phyloP scores from a whole-genome alignment of 2,888 invertebrate genomes.

The Nomada fabriciana region DNA sequence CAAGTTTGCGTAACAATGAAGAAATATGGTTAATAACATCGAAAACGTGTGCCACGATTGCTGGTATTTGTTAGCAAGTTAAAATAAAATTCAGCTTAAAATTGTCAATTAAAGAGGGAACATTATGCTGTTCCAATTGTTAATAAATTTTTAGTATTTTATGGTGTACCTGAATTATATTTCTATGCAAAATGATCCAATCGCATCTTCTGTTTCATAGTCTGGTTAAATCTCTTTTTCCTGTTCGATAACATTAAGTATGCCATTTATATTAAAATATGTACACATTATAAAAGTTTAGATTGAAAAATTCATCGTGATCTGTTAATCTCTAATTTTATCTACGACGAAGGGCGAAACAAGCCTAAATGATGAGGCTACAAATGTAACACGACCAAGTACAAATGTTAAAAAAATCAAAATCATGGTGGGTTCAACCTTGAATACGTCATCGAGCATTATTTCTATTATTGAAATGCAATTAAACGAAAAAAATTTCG shows the following conservation, averaged over 20 bases:
- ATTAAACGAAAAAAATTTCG: conserved; percentile 22
- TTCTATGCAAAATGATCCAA: too few species aligned
- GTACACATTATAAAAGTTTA: not conserved
- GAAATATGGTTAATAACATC: conserved; percentile 14
- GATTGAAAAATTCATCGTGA: not conserved
- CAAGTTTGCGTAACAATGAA: not conserved
- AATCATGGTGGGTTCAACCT: conserved; percentile 24
- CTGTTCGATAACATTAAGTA: too few species aligned
- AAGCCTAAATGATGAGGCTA: not conserved
- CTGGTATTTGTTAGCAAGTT: conserved; percentile 7
- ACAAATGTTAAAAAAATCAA: conserved; percentile 37
- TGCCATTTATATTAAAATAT: too few species aligned
- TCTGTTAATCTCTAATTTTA: not conserved
- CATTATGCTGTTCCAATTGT: too few species aligned
- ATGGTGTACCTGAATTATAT: too few species aligned
- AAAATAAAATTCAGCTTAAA: conserved; percentile 5
- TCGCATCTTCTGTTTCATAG: too few species aligned
- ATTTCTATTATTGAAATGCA: conserved; percentile 25
- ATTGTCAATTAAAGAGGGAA: not conserved
- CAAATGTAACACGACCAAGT: not conserved
- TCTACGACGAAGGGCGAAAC: too few species aligned
- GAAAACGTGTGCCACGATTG: conserved; percentile 5
- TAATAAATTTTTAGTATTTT: too few species aligned
- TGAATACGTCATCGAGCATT: conserved; percentile 13
- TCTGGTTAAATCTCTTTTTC: too few species aligned